These are phyloP conservation scores for Sterrhoptilus dennistouni DNA, from an alignment of 2,113 vertebrate genomes.

Conservation along the genomic window DNA sequence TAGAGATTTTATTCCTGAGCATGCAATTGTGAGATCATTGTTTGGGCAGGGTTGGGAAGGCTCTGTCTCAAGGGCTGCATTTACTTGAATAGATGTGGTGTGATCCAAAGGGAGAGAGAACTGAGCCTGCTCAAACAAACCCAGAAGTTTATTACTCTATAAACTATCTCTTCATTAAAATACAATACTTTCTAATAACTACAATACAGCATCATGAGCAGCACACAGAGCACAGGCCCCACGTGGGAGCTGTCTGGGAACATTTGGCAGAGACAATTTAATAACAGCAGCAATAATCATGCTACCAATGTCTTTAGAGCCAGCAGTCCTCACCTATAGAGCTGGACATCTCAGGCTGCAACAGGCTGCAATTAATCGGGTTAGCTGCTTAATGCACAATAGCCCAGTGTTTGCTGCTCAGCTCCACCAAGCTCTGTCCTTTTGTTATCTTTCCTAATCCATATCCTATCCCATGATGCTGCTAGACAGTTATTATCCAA, in stretches of 20 bases:
- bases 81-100: background rate
- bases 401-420: conserved; percentile 37
- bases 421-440: conserved; percentile 29
- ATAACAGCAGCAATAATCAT: background rate
- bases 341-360: background rate
- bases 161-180: conserved; percentile 52
- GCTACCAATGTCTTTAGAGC: background rate
- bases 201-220: background rate
- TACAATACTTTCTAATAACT: conserved; percentile 49
- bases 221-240: background rate
- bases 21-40: background rate
- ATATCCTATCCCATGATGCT: background rate
- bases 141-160: background rate
- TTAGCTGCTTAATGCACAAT: conserved; percentile 50
- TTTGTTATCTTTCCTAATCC: conserved; percentile 49
- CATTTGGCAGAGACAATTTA: background rate
- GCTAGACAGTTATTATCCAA: conserved; percentile 4
- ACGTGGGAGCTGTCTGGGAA: conserved; percentile 2
- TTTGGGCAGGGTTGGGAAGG: background rate
- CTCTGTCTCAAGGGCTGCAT: background rate
- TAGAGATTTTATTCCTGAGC: background rate
- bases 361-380: conserved; percentile 48
- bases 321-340: conserved; percentile 6
- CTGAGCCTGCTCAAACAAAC: background rate
- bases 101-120: background rate